Evolutionary conservation across 2,797 vertebrate genomes (phyloP).

Genomic region (Arnoldichthys spilopterus): DNA sequence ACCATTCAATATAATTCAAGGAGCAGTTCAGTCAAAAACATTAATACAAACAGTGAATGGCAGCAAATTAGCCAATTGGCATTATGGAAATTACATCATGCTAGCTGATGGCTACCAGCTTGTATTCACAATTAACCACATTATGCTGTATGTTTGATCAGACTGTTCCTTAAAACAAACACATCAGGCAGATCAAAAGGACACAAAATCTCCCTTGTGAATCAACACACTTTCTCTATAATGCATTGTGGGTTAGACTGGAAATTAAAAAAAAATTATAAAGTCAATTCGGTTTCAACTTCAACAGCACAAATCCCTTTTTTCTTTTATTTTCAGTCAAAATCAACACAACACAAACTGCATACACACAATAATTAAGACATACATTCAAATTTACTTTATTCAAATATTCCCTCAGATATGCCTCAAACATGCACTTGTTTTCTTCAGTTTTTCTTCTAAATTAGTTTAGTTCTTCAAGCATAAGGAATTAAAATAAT

Average conservation of each 20-base stretch:
- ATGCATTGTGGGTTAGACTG: too few species aligned
- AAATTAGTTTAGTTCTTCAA: neutral
- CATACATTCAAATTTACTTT: neutral
- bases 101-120: neutral
- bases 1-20: neutral
- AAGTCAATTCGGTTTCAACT: neutral
- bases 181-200: neutral
- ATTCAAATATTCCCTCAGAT: neutral
- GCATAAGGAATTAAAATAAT: slow-evolving; percentile 13
- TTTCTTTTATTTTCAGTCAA: slow-evolving; percentile 26
- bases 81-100: neutral
- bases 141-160: neutral
- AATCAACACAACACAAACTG: neutral
- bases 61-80: neutral
- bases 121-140: neutral
- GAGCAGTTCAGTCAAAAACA: neutral
- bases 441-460: neutral
- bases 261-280: slow-evolving; percentile 1
- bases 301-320: neutral
- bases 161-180: neutral
- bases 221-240: neutral
- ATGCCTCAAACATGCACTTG: neutral
- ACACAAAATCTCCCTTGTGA: neutral
- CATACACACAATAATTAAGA: neutral
- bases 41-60: too few species aligned